Evolutionary conservation across 2,797 vertebrate species (phyloP).

Genomic region (Octomys mimax): DNA sequence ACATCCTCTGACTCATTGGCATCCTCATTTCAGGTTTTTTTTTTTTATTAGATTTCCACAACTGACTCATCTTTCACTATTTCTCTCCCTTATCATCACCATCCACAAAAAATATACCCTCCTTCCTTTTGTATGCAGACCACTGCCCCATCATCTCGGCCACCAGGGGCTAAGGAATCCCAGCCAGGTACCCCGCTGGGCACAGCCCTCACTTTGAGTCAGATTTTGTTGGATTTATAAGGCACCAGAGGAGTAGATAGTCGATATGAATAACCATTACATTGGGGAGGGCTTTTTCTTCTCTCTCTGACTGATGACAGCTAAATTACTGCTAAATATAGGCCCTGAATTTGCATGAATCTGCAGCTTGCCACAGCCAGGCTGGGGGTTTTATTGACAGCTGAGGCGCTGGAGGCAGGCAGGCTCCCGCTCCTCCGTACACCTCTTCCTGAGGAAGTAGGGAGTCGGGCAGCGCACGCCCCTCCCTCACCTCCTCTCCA

Average conservation of each 20-base stretch:
- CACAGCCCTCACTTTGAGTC: not conserved
- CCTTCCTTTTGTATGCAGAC: constrained; percentile 14
- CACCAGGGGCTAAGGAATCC: not conserved
- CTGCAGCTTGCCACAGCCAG: constrained; percentile 88
- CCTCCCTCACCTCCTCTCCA: constrained; percentile 53
- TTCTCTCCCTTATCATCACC: constrained; percentile 65
- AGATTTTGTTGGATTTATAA: constrained; percentile 85
- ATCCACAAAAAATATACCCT: constrained; percentile 52
- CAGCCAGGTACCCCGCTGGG: not conserved
- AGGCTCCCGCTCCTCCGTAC: constrained; percentile 86
- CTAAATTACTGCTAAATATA: constrained; percentile 92
- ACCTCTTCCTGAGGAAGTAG: constrained; percentile 80
- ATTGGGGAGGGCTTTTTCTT: constrained; percentile 86
- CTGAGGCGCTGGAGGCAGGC: constrained; percentile 86
- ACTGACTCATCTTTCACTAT: constrained; percentile 77
- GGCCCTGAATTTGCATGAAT: constrained; percentile 90
- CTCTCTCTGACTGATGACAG: constrained; percentile 90
- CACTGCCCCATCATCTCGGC: constrained; percentile 40
- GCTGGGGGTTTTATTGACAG: constrained; percentile 89
- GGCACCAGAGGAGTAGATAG: constrained; percentile 88
- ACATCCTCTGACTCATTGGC: constrained; percentile 75
- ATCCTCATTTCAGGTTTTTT: constrained; percentile 7
- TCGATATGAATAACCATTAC: constrained; percentile 89
- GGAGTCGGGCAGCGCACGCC: constrained; percentile 57
- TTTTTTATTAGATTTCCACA: constrained; percentile 76